These are phyloP conservation scores for Betta splendens DNA, from an alignment of 2,797 vertebrate species.

Conservation along the genomic window DNA sequence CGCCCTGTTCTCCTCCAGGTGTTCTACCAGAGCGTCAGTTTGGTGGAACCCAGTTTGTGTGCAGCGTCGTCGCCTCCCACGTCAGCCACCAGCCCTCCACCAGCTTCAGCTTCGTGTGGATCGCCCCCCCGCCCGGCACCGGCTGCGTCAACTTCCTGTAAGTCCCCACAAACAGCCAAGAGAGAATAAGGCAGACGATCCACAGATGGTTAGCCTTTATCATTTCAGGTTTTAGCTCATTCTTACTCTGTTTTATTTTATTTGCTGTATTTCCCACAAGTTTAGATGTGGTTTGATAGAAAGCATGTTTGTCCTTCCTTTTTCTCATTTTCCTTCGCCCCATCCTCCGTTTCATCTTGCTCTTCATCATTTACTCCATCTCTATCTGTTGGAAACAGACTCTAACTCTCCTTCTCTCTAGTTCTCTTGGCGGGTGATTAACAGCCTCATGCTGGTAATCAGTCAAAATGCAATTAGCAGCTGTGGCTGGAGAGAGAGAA, in stretches of 20 bases:
- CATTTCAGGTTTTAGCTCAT: not conserved
- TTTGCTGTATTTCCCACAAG: conserved; percentile 1
- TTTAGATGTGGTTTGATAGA: conserved; percentile 2
- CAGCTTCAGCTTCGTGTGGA: conserved; percentile 98
- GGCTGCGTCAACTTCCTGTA: conserved; percentile 99
- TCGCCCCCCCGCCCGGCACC: conserved; percentile 94
- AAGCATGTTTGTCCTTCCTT: conserved; percentile 2
- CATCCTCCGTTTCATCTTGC: conserved; percentile 22
- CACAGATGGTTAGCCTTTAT: not conserved
- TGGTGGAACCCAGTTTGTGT: conserved; percentile 96
- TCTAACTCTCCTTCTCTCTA: conserved; percentile 44
- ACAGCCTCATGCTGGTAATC: conserved; percentile 62
- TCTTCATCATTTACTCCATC: conserved; percentile 46
- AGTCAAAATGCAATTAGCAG: conserved; percentile 77
- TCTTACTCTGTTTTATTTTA: not conserved
- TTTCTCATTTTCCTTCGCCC: conserved; percentile 13
- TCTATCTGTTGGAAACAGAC: conserved; percentile 46
- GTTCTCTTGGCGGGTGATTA: conserved; percentile 61
- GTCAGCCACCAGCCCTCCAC: conserved; percentile 95
- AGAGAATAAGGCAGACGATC: not conserved
- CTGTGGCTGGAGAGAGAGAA: conserved; percentile 50
- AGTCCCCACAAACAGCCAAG: conserved; percentile 58
- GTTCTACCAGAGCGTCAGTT: conserved; percentile 95
- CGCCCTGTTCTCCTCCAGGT: conserved; percentile 74
- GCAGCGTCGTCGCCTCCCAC: conserved; percentile 96